Evolutionary conservation across 1,140 invertebrate genomes (phyloP).

Genomic region (Brachionus rubens): DNA sequence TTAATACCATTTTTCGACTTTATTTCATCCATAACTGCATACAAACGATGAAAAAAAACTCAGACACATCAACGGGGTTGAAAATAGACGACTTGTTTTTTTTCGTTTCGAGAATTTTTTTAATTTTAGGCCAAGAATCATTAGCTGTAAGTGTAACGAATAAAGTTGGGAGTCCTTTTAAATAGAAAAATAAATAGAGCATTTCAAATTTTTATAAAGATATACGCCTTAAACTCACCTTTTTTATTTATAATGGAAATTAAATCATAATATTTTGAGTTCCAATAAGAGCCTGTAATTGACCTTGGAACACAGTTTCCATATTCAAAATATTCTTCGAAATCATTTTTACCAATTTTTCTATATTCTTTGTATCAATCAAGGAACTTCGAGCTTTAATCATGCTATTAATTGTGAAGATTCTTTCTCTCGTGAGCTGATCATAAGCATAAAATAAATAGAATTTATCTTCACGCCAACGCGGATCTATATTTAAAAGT

Average conservation of each 20-base stretch:
- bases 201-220: too few relatives aligned
- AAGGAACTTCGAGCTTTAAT: not conserved
- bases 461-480: not conserved
- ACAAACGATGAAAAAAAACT: not conserved
- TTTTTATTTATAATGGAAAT: too few relatives aligned
- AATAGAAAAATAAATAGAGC: too few relatives aligned
- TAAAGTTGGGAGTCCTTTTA: not conserved
- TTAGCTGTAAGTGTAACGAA: not conserved
- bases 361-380: not conserved
- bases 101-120: not conserved
- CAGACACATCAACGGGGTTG: not conserved
- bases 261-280: too few relatives aligned
- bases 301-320: not conserved
- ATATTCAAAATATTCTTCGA: not conserved
- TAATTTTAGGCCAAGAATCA: not conserved
- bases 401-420: not conserved
- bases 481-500: not conserved
- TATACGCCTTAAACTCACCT: too few relatives aligned
- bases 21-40: not conserved
- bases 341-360: not conserved
- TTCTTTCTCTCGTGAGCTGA: not conserved
- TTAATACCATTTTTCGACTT: not conserved
- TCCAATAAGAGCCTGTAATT: too few relatives aligned
- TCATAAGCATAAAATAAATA: not conserved
- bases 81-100: not conserved